Base-by-base conservation (phyloP, 2,888 invertebrate genomes). In the Cordilura impudica region DNA sequence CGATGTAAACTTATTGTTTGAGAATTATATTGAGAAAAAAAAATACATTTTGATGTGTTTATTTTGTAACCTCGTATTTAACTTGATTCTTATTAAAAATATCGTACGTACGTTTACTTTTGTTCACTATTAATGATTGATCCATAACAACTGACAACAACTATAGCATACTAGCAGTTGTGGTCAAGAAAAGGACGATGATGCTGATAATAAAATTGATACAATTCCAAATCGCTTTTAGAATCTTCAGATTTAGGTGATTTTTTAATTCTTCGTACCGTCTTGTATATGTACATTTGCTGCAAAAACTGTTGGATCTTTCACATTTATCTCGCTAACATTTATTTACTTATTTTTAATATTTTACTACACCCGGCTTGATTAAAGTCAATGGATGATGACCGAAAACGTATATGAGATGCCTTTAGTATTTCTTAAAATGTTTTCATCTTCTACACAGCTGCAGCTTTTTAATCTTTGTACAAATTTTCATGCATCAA, bases 131-230 rank as follows among this genome's bases (percentile, higher is more conserved):
- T 31, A 31, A n/a, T n/a, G 8, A 31, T 10, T 31, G 4, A 31
- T 31, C 10, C 12, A 31, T 10, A 31, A 10, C 2, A 29, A 29
- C 8, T 29, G 6, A 8, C 23, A 47, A 61, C 31, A 49, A 47
- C 18, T 60, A 12, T 65, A 79, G 74, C 70, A 66, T 70, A 70
- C 16, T 60, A 70, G 65, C 31, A 45, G 51, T 45, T 72, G 87
- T 81, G 87, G 87, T 81, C 86, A 85, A 82, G 88, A 86, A 75
- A 89, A 89, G 87, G 88, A 88, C 81, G 89, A 89, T 81, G 89
- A 89, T 83, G 87, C 73, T 73, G 76, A 87, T 72, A 87, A 86
- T 85, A 82, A 84, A 77, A 83, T 84, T 84, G 87, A 85, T 71
- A 84, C 86, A 81, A 84, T 86, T 84, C 87, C 87, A 82, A 87